Percentiles rank a stretch among this genome's conserved stretches.
phyloP scores from a whole-genome alignment of 2,113 vertebrate genomes.

The Laterallus jamaicensis region DNA sequence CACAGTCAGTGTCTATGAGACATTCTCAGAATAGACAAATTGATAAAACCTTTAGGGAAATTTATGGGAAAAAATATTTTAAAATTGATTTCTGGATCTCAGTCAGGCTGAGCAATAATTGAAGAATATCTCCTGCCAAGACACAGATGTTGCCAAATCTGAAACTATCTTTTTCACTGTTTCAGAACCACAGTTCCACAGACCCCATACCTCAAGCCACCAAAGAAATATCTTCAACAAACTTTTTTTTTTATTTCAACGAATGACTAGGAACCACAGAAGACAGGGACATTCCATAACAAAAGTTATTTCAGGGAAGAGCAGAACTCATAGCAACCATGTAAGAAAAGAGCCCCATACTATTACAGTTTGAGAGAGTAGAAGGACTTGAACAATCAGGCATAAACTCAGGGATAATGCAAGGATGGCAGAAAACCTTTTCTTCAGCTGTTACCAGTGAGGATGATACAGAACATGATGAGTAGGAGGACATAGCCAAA shows the following conservation, averaged over 20 bases:
- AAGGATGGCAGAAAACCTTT: background rate
- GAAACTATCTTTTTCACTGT: background rate
- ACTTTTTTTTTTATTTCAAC: background rate
- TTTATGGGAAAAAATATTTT: background rate
- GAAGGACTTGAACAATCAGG: background rate
- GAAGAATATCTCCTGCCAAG: background rate
- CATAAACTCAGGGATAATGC: background rate
- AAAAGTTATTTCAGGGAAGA: background rate
- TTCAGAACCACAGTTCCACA: background rate
- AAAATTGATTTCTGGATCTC: background rate
- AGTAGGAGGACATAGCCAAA: background rate
- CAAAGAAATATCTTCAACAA: background rate
- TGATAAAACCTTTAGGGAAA: background rate
- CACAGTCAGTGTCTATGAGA: background rate
- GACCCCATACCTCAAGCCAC: background rate
- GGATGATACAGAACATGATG: background rate
- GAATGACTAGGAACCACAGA: background rate
- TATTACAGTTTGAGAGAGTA: background rate
- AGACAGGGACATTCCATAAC: background rate
- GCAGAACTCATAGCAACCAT: background rate
- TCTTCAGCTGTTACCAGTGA: background rate
- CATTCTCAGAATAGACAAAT: background rate
- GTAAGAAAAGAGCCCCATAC: background rate
- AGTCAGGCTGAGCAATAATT: background rate
- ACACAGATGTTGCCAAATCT: background rate